Conservation (phyloP, 2,888 invertebrate species). For the Dryadula phaetusa region DNA sequence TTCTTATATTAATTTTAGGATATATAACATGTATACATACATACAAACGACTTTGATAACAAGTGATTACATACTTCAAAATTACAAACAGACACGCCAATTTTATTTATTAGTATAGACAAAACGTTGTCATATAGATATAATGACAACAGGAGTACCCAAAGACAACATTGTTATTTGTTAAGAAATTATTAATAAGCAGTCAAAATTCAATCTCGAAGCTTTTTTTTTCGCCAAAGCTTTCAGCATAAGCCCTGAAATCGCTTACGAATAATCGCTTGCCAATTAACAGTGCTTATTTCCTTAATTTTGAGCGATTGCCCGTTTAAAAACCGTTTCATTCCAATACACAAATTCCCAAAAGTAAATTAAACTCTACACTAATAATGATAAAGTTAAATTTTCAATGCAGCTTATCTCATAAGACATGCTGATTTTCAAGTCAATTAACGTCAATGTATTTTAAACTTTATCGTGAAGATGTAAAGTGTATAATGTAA, state of each 20-base stretch:
- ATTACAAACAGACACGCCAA: no score
- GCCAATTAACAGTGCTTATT: conserved; percentile 81
- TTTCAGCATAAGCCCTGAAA: no score
- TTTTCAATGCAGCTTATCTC: conserved; percentile 37
- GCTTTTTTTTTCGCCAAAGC: no score
- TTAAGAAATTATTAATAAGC: no score
- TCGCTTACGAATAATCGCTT: conserved; percentile 71
- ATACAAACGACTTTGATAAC: no score
- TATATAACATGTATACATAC: no score
- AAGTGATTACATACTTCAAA: no score
- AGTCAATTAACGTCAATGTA: conserved; percentile 44
- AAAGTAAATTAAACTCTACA: conserved; percentile 15
- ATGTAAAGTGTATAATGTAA: conserved; percentile 53
- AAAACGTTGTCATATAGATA: no score
- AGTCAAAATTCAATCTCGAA: conserved; percentile 52
- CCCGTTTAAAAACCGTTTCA: conserved; percentile 64
- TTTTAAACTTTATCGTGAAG: conserved; percentile 48
- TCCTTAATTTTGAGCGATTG: conserved; percentile 79
- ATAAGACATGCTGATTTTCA: conserved; percentile 52
- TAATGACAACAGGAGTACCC: no score
- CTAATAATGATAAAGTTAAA: conserved; percentile 7
- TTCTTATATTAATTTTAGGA: no score
- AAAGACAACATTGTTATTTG: no score
- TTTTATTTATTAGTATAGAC: no score
- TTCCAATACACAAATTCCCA: conserved; percentile 45